Evolutionary conservation across 2,797 vertebrate genomes (phyloP).

Genomic region (Luscinia luscinia): DNA sequence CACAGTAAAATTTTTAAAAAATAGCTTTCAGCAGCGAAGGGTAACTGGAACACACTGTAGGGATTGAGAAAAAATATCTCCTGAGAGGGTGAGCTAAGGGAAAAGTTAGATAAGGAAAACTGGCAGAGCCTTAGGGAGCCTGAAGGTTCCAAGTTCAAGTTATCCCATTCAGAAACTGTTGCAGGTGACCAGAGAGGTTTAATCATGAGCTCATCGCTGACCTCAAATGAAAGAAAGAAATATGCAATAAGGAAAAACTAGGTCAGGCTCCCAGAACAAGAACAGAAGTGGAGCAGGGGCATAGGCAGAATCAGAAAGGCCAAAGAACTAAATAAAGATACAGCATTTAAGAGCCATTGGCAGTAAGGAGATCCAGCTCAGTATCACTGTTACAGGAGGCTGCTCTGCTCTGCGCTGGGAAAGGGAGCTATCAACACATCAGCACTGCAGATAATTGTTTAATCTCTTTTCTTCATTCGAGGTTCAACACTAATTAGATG

Average conservation of each 20-base stretch:
- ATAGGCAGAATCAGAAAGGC: constrained; percentile 46
- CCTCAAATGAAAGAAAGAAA: constrained; percentile 56
- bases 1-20: not conserved
- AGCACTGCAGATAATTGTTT: constrained; percentile 12
- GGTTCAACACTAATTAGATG: constrained; percentile 34
- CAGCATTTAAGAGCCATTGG: not conserved
- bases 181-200: constrained; percentile 35
- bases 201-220: constrained; percentile 58
- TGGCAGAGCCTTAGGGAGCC: not conserved
- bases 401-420: not conserved
- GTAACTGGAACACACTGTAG: not conserved
- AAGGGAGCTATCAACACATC: constrained; percentile 13
- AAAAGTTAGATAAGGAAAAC: not conserved
- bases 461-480: not conserved
- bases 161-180: constrained; percentile 12
- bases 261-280: constrained; percentile 58
- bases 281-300: constrained; percentile 40
- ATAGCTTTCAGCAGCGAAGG: not conserved
- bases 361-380: not conserved
- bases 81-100: not conserved
- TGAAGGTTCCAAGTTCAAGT: constrained; percentile 1
- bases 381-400: not conserved
- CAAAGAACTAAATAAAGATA: constrained; percentile 60
- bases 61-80: not conserved
- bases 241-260: constrained; percentile 40